Conservation (phyloP, 2,888 invertebrate species). For the Acrocyrtus sp. region DNA sequence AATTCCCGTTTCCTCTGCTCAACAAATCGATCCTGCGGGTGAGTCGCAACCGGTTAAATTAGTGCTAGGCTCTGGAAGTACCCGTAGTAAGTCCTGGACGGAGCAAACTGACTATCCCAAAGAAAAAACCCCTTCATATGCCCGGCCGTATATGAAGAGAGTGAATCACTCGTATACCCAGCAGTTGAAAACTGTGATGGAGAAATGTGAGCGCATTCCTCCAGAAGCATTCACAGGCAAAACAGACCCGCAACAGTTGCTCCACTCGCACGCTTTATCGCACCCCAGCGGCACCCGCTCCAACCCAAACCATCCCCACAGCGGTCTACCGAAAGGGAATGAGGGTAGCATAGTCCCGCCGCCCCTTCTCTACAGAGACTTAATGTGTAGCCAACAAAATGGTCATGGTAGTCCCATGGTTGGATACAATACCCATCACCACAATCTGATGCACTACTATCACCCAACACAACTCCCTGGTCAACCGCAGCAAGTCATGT, state of each 20-base stretch:
- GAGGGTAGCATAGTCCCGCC: slow-evolving; percentile 58
- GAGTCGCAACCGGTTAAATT: slow-evolving; percentile 41
- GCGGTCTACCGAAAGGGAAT: slow-evolving; percentile 16
- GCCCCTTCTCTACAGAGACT: slow-evolving; percentile 67
- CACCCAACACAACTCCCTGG: slow-evolving; percentile 17
- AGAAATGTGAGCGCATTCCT: slow-evolving; percentile 74
- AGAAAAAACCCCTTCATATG: slow-evolving; percentile 73
- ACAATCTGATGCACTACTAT: slow-evolving; percentile 25
- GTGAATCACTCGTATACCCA: slow-evolving; percentile 72
- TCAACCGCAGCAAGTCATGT: slow-evolving; percentile 20
- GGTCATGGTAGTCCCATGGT: slow-evolving; percentile 16
- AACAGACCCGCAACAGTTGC: slow-evolving; percentile 25
- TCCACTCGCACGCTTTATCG: slow-evolving; percentile 13
- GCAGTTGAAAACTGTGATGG: slow-evolving; percentile 77
- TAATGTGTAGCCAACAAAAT: slow-evolving; percentile 64
- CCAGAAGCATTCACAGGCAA: slow-evolving; percentile 59
- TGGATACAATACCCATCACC: slow-evolving; percentile 25
- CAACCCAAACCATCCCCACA: slow-evolving; percentile 23
- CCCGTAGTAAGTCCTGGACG: slow-evolving; percentile 77
- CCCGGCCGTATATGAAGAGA: slow-evolving; percentile 74
- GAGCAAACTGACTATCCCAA: slow-evolving; percentile 78
- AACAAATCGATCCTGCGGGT: slow-evolving; percentile 69
- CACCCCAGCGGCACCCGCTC: slow-evolving; percentile 9
- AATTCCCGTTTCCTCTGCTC: slow-evolving; percentile 69
- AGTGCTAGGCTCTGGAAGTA: slow-evolving; percentile 67